Evolutionary conservation across 2,888 invertebrate species (phyloP).

Genomic region (Cosmopolites sordidus): DNA sequence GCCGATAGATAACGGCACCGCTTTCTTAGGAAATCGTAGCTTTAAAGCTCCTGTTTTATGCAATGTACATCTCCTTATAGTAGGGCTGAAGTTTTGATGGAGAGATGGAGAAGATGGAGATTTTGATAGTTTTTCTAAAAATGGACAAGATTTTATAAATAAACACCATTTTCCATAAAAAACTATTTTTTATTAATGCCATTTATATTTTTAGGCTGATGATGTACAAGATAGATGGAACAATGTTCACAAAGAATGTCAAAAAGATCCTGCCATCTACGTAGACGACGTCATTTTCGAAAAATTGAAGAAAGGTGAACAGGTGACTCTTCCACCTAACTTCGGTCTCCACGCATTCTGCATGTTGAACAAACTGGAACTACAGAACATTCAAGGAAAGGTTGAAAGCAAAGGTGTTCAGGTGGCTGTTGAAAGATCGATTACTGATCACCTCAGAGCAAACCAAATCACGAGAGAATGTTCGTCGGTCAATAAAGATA

Average conservation of each 20-base stretch:
- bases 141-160: no score
- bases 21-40: no score
- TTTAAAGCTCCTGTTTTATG: no score
- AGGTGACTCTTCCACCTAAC: constrained; percentile 5
- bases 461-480: constrained; percentile 1
- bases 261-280: constrained; percentile 4
- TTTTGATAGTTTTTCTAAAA: no score
- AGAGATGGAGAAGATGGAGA: no score
- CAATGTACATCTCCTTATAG: no score
- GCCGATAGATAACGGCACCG: no score
- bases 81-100: no score
- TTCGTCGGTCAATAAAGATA: background rate
- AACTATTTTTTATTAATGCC: no score
- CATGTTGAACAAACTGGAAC: constrained; percentile 3
- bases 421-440: no score
- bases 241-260: constrained; percentile 11
- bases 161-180: no score
- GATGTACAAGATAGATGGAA: constrained; percentile 5
- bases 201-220: no score
- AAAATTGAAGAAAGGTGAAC: constrained; percentile 4
- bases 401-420: background rate
- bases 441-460: background rate
- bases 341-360: constrained; percentile 10
- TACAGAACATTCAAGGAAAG: constrained; percentile 1
- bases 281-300: constrained; percentile 9